These are phyloP conservation scores for Istiophorus platypterus DNA, from an alignment of 2,113 vertebrate species.

Conservation along the genomic window DNA sequence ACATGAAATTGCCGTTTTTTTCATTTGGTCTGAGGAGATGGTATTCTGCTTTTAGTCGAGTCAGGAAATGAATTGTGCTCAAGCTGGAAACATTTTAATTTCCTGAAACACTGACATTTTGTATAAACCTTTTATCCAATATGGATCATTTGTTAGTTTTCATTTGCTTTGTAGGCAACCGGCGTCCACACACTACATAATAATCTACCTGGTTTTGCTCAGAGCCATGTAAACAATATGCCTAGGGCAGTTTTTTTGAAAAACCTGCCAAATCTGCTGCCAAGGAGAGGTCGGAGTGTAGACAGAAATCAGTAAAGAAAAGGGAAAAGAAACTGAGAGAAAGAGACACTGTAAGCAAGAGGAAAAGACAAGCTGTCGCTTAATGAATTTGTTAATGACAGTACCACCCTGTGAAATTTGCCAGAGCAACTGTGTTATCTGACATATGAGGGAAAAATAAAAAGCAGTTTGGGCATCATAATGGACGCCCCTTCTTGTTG, in stretches of 20 bases:
- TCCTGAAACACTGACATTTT: not conserved
- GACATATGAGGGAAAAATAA: slow-evolving; percentile 17
- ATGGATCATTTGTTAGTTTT: not conserved
- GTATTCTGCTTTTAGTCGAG: not conserved
- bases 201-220: not conserved
- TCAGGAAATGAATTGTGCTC: not conserved
- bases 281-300: not conserved
- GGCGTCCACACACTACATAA: not conserved
- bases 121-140: not conserved
- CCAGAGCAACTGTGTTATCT: not conserved
- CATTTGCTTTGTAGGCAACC: not conserved
- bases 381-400: slow-evolving; percentile 17
- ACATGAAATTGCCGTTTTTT: too few species aligned
- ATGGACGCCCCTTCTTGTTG: not conserved
- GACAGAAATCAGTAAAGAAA: not conserved
- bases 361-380: not conserved
- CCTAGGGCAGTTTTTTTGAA: not conserved
- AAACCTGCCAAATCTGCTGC: not conserved
- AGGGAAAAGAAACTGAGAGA: too few species aligned
- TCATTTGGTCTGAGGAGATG: not conserved
- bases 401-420: not conserved
- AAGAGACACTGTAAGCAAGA: not conserved
- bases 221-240: not conserved
- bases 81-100: not conserved
- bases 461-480: slow-evolving; percentile 37